Evolutionary conservation across 1,140 invertebrate genomes (phyloP), one percentile per base, ranked within the genome.

Genomic region (Drosophila truncata): DNA sequence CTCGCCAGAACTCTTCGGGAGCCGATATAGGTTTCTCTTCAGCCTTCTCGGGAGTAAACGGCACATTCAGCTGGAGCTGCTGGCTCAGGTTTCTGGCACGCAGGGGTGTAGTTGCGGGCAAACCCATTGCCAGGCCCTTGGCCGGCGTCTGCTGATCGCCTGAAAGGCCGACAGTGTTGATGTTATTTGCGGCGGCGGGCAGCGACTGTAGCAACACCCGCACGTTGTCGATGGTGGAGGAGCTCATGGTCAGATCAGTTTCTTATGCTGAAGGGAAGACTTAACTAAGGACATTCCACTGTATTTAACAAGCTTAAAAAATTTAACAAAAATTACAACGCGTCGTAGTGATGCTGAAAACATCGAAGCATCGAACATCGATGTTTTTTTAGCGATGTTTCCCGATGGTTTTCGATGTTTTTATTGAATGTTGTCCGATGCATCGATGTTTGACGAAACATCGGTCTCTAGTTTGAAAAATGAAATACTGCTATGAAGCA

Each of bases 1-100:
- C 97, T 82, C 95, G 95, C 73, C 97, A 93, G 94, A 98, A 98
- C 41, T 92, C 91, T 14, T 92, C 91, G 1, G 84, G 78, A 8
- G 85, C 63, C 42, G 54, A 47, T n/a, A 25, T 50, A 0, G 70
- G 70, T 14, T 39, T 54, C 23, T 52, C 35, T 18, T 58, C 49
- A 8, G 52, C 25, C 33, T 90, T 87, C 14, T 84, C 85, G 0
- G 84, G 77, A 14, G 81, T 80, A 5, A 71, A n/a, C 16, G 69
- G 67, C 16, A 62, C 44, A 44, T 70, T 63, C 3, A 52, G 49
- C 35, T 66, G 78, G 16, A 55, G 46, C 27, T 64, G 49, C 42
- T 66, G 73, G 35, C 29, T 33, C n/a, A 49, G 39, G 54, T 90
- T 90, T 70, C 74, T 82, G 65, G 78, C 71, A 64, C 85, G 85